Evolutionary conservation across 2,888 invertebrate species (phyloP), one percentile per base, ranked within the genome.

Genomic region (Eupithecia dodoneata): DNA sequence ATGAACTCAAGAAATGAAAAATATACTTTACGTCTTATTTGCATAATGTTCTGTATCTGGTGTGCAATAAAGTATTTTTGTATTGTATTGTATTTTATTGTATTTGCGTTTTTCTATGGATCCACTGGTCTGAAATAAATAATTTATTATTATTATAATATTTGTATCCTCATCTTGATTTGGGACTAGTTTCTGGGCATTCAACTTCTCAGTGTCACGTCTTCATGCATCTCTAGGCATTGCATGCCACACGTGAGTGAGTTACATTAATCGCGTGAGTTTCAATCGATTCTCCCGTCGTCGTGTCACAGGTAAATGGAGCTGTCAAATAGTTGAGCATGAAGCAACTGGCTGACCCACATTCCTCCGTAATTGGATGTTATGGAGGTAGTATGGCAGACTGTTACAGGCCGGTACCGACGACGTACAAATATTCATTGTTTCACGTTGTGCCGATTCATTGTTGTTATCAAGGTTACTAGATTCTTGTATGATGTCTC

Each of bases 351-450:
- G 80, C 81, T 84, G 83, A 83, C 84, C 84, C 81, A 85, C 84
- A 85, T 85, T 82, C 82, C 76, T 78, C 63, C 65, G 73, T 84
- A 85, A 84, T 84, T 83, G 82, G 79, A 78, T 78, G 73, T 80
- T 72, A 18, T 74, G 76, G 67, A n/a, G 10, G 67, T 70, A 15
- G 74, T 74, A 73, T 55, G 75, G 75, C 74, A 52, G 70, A n/a
- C 70, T 70, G 73, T 73, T 79, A 80, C 80, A 77, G 80, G 74
- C 76, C 78, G 81, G 81, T 77, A 78, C 82, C 80, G 71, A 65
- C 80, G 71, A 65, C 65, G 73, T 59, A 59, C 55, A 72, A 71
- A 76, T 65, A 71, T 76, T 70, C 59, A 76, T 80, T 81, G 79
- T 83, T 80, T 74, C 74, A 79, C 45, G 73, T 44, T 44, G 69